These are phyloP conservation scores for Fragum whitleyi DNA, from an alignment of 2,888 invertebrate genomes.

Conservation along the genomic window DNA sequence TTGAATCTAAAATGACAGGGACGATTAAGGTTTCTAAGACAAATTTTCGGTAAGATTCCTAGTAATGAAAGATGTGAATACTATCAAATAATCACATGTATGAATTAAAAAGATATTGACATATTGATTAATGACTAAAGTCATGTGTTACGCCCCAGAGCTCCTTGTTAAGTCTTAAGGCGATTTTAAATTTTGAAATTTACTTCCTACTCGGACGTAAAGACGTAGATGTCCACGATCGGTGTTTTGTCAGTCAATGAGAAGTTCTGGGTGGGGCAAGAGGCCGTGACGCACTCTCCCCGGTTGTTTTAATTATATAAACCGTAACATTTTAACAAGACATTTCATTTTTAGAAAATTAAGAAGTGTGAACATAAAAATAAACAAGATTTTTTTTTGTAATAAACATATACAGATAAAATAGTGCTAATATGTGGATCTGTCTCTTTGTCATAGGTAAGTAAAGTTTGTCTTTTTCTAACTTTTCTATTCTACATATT, in stretches of 20 bases:
- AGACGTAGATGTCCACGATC: not conserved
- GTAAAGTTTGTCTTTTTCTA: not conserved
- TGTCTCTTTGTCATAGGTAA: slow-evolving; percentile 1
- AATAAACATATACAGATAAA: not conserved
- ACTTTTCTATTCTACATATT: too few relatives aligned
- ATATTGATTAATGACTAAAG: slow-evolving; percentile 7
- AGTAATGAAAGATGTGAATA: too few relatives aligned
- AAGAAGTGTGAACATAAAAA: not conserved
- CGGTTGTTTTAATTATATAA: slow-evolving; percentile 6
- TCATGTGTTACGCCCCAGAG: slow-evolving; percentile 7
- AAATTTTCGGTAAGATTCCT: too few relatives aligned
- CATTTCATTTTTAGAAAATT: not conserved
- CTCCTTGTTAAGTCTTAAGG: slow-evolving; percentile 9
- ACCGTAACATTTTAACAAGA: not conserved
- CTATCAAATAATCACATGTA: too few relatives aligned
- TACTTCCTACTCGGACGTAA: slow-evolving; percentile 12
- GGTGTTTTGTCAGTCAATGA: slow-evolving; percentile 7
- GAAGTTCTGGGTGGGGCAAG: slow-evolving; percentile 4
- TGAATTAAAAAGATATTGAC: not conserved
- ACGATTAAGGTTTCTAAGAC: too few relatives aligned
- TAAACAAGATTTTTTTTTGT: not conserved
- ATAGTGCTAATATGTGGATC: slow-evolving; percentile 23
- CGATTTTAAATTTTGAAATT: slow-evolving; percentile 14
- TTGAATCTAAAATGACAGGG: too few relatives aligned
- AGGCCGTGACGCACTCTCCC: slow-evolving; percentile 1